Evolutionary conservation across 2,797 vertebrate genomes (phyloP), one percentile per base, ranked within the genome.

Genomic region (Spinibarbus caldwelli): DNA sequence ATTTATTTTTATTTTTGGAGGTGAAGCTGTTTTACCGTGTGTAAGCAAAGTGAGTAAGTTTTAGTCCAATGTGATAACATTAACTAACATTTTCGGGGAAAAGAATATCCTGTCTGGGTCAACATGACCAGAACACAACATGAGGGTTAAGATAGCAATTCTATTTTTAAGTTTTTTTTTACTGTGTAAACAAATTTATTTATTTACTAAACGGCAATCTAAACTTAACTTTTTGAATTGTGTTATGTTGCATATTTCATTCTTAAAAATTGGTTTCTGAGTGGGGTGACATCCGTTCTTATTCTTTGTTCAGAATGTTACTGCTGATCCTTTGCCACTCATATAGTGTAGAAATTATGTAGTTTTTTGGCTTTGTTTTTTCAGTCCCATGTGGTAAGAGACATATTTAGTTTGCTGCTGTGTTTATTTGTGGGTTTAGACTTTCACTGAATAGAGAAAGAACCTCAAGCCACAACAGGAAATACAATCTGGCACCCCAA

Each of bases 391-490:
- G 94, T 95, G 95, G 94, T 92, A 17, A 93, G 93, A 92, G 94
- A 92, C 90, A 93, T 95, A 95, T 96, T 96, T 95, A 96, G 95
- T 96, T 95, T 96, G 94, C 34, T 57, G 49, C 3, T 59, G 23
- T 77, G 52, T 77, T 77, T 78, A 59, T 78, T 78, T 59, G 31
- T n/a, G 80, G 81, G 62, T 38, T 54, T 47, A 52, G 45, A 47
- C 70, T 59, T 86, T 77, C 85, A 57, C 79, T 49, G 80, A 68
- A 34, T 3, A 82, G 71, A 59, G 84, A 66, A 62, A 78, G 64
- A 38, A 41, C 31, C 4, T 11, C 43, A 54, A 26, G 3, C 47
- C 64, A 70, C 77, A 71, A 73, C 64, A 70, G 6, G 52, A 59
- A 59, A 36, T 59, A 41, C 36, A 38, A 78, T 41, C 36, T 43